Evolutionary conservation across 2,113 vertebrate genomes (phyloP), one percentile per base, ranked within the genome.

Genomic region (Apus apus): DNA sequence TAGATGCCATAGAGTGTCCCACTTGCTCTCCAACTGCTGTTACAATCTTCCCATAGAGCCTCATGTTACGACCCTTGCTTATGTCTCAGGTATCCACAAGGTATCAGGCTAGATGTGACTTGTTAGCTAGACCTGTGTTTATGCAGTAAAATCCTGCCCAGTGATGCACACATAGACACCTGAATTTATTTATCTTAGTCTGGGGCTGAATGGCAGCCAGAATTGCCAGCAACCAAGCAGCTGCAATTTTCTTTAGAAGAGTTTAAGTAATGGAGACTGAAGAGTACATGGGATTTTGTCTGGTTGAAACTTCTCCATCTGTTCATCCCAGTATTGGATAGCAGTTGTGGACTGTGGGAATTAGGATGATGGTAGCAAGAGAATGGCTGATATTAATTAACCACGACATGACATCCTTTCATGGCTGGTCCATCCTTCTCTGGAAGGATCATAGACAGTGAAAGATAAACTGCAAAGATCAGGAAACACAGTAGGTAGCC

Each of bases 371-470:
- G 57, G 40, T 51, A 67, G 21, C 1, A 3, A 83, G 80, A 40
- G 13, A 8, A 32, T 71, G 48, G 5, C 53, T 21, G 15, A 11
- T 82, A 58, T 57, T 93, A 68, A 43, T 66, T 23, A 78, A 53
- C 16, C 6, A 4, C 32, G 70, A 5, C 20, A 3, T 40, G 60
- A 71, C 67, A 85, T 50, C 58, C 64, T 51, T 66, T 87, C 57
- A 26, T 32, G 60, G 48, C 48, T 68, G 67, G 45, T 64, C 76
- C 29, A 11, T 83, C 50, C 43, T 85, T 68, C 75, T 77, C 17
- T 53, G 43, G n/a, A 25, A 43, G 82, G 62, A 85, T 96, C 62
- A 45, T n/a, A 93, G 75, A 14, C 73, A 71, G n/a, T 81, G 62
- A 87, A 90, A 85, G 38, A 66, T 25, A 78, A 77, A 51, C 50